Evolutionary conservation across 1,140 invertebrate genomes (phyloP).

Genomic region (Drosophila eugracilis): DNA sequence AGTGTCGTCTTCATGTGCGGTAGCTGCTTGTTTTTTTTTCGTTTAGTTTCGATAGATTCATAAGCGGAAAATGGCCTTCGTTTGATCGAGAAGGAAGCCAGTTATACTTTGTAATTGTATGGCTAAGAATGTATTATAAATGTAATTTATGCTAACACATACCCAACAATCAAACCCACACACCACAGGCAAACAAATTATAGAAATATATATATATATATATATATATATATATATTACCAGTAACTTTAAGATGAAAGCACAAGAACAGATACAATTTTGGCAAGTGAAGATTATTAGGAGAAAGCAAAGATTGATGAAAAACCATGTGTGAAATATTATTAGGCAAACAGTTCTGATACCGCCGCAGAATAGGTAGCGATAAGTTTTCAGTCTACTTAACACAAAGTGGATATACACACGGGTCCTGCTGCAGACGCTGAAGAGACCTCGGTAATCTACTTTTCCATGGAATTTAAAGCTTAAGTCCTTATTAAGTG

Average conservation of each 20-base stretch:
- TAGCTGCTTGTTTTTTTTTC: conserved; percentile 20
- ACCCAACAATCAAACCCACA: conserved; percentile 20
- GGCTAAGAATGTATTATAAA: conserved; percentile 69
- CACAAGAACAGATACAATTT: conserved; percentile 43
- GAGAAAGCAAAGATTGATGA: conserved; percentile 20
- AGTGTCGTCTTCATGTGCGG: conserved; percentile 16
- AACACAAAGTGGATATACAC: conserved; percentile 26
- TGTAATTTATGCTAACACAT: conserved; percentile 70
- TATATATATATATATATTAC: conserved; percentile 10
- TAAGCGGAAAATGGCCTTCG: neutral
- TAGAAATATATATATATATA: conserved; percentile 9
- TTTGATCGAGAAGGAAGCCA: neutral
- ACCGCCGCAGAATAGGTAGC: conserved; percentile 35
- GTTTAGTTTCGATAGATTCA: neutral
- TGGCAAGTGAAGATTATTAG: neutral
- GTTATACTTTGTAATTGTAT: conserved; percentile 34
- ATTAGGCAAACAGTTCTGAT: conserved; percentile 19
- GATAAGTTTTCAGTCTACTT: conserved; percentile 35
- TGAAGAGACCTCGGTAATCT: conserved; percentile 40
- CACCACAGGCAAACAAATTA: conserved; percentile 23
- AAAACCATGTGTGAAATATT: conserved; percentile 43
- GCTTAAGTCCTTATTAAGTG: conserved; percentile 67
- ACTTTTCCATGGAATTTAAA: conserved; percentile 73
- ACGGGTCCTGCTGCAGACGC: conserved; percentile 11
- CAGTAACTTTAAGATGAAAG: conserved; percentile 29